phyloP scores from a whole-genome alignment of 1,140 invertebrate genomes.

The Pachypsylla venusta region DNA sequence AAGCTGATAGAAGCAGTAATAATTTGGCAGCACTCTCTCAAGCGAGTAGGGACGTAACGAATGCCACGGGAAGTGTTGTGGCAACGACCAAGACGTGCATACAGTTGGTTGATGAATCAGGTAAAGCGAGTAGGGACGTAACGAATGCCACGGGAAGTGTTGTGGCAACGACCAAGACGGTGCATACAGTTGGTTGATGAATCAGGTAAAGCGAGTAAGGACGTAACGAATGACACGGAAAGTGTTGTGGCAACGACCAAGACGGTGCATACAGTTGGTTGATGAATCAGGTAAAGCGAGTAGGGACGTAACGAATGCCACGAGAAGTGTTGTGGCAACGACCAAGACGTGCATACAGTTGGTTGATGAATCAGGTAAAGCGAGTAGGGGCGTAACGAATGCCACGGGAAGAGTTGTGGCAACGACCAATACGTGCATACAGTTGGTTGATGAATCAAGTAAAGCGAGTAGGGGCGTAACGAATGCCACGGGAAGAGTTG shows the following conservation, averaged over 20 bases:
- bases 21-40: slow-evolving; percentile 61
- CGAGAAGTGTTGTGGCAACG: slow-evolving; percentile 82
- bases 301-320: slow-evolving; percentile 71
- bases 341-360: slow-evolving; percentile 74
- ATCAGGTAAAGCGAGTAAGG: slow-evolving; percentile 65
- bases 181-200: slow-evolving; percentile 76
- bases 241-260: slow-evolving; percentile 86
- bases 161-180: slow-evolving; percentile 79
- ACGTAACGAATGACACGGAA: slow-evolving; percentile 77
- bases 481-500: slow-evolving; percentile 72
- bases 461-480: slow-evolving; percentile 74
- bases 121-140: slow-evolving; percentile 73
- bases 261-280: slow-evolving; percentile 64
- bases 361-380: slow-evolving; percentile 69
- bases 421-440: slow-evolving; percentile 72
- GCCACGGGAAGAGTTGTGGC: slow-evolving; percentile 85
- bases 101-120: slow-evolving; percentile 69
- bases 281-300: slow-evolving; percentile 79
- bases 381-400: slow-evolving; percentile 73
- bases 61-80: slow-evolving; percentile 79
- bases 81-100: slow-evolving; percentile 80
- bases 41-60: slow-evolving; percentile 75
- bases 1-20: slow-evolving; percentile 66
- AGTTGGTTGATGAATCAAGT: slow-evolving; percentile 74
- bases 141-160: slow-evolving; percentile 79